A percentile compares a stretch with the other conserved stretches of the same genome.
Evolutionary conservation across 2,888 invertebrate genomes (phyloP).

Genomic region (Folsomia manolachei): DNA sequence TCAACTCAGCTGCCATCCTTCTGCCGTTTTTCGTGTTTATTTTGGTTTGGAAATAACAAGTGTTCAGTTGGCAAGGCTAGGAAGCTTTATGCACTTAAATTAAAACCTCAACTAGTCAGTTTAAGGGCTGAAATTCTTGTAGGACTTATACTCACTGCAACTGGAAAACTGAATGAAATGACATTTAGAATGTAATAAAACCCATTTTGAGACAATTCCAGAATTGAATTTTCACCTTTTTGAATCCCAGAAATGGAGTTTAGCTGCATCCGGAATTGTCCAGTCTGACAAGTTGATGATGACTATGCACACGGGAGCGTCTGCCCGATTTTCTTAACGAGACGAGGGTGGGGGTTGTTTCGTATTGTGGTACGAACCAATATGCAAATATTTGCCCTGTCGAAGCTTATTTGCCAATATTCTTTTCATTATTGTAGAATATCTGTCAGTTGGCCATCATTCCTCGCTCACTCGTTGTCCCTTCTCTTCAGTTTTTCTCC

Average conservation of each 20-base stretch:
- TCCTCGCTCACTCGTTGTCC: constrained; percentile 15
- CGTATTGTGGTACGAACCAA: background rate
- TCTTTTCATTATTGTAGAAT: constrained; percentile 30
- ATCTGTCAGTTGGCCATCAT: constrained; percentile 15
- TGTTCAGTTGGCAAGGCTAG: background rate
- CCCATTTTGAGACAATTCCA: too few relatives aligned
- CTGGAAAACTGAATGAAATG: too few relatives aligned
- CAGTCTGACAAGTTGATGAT: background rate
- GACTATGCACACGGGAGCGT: background rate
- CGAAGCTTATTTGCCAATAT: constrained; percentile 34
- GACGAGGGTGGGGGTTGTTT: background rate
- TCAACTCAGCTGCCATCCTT: constrained; percentile 16
- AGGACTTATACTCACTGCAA: too few relatives aligned
- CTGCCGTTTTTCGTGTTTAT: background rate
- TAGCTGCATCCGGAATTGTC: too few relatives aligned
- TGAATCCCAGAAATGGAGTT: too few relatives aligned
- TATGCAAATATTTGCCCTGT: constrained; percentile 33
- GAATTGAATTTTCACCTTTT: too few relatives aligned
- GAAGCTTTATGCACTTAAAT: too few relatives aligned
- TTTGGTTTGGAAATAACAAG: constrained; percentile 5
- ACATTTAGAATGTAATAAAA: too few relatives aligned
- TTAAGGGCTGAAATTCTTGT: too few relatives aligned
- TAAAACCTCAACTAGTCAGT: too few relatives aligned
- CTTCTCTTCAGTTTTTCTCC: background rate
- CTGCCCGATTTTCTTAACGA: background rate